Evolutionary conservation across 2,797 vertebrate genomes (phyloP), one percentile per base, ranked within the genome.

Genomic region (Takifugu rubripes): DNA sequence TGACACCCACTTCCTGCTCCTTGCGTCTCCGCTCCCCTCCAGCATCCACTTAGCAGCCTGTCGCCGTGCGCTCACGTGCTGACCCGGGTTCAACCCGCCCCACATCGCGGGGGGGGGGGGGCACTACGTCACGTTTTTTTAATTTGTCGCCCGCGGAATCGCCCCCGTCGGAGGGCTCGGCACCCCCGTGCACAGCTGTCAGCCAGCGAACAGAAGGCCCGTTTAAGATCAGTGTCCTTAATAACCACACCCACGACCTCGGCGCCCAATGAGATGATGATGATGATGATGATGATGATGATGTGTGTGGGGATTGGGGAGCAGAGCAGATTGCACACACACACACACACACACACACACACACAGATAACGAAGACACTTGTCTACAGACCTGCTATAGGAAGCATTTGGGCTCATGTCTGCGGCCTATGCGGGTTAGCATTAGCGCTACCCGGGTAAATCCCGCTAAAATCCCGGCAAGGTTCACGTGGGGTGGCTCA

Each of bases 141-240:
- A 36, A 36, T 31, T 12, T 48, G 43, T 31, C 21, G 17, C 26
- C 24, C 49, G 33, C 29, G 47, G 25, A 26, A 17, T 25, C 21
- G 17, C 25, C 21, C 14, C 50, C 58, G 31, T 58, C 65, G 51
- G 63, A 64, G 73, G 76, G 71, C 70, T 59, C 6, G 3, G 68
- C 70, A 60, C 81, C 87, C 84, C 9, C 44, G 16, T 87, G 83
- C 70, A 56, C 53, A 49, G 40, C 54, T 87, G 89, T 89, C 87
- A 81, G 79, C 24, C 59, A 69, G 58, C 66, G 61, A 87, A 77
- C 87, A 90, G 84, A 88, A 86, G 86, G 81, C 76, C 75, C 81
- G 61, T 81, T 83, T 91, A 87, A 90, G 84, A 89, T 91, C 88
- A 84, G 78, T 87, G 87, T 89, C 82, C 83, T 82, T 81, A 89